Base-by-base conservation (phyloP, 1,140 invertebrate genomes). In the Bombus sibiricus region DNA sequence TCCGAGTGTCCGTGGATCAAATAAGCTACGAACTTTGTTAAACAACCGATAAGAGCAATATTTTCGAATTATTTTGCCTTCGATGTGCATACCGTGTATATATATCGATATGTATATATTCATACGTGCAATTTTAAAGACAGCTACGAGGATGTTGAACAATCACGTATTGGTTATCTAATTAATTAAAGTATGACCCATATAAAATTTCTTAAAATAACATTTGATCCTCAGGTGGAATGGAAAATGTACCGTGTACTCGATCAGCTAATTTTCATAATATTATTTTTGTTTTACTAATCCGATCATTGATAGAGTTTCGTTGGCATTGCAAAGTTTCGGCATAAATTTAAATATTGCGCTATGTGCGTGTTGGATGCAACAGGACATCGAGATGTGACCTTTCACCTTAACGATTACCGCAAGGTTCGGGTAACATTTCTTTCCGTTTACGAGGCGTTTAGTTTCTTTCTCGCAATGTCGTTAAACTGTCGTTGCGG, bases 351-450 rank as follows among this genome's bases (percentile, higher is more conserved):
- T 1, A n/a, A 64, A 47, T 39, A 39, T 37, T 25, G 2, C 37
- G 28, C 34, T 77, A 69, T 22, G 2, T 15, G 37, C 32, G 41
- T 1, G 71, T 64, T 57, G 13, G n/a, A 41, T 5, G 43, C 37
- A 57, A 64, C 41, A 41, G 73, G 59, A 57, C 15, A 57, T 62
- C n/a, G 41, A 53, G 32, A 22, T 12, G 43, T 25, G 9, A 83
- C 64, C 81, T 83, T 83, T 83, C 47, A 69, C 81, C 34, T 77
- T 69, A 68, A 47, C 64, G 74, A 69, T 41, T 69, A 43, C 47
- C 47, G 64, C 76, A 77, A 41, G 69, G 74, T 83, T 83, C 62
- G 77, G 57, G 47, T 69, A 83, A 76, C 68, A 59, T 83, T 77
- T 77, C 43, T 32, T 75, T n/a, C 15, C 39, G 8, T 39, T 53